Base-by-base conservation (phyloP, 2,797 vertebrate species). In the Acomys russatus region DNA sequence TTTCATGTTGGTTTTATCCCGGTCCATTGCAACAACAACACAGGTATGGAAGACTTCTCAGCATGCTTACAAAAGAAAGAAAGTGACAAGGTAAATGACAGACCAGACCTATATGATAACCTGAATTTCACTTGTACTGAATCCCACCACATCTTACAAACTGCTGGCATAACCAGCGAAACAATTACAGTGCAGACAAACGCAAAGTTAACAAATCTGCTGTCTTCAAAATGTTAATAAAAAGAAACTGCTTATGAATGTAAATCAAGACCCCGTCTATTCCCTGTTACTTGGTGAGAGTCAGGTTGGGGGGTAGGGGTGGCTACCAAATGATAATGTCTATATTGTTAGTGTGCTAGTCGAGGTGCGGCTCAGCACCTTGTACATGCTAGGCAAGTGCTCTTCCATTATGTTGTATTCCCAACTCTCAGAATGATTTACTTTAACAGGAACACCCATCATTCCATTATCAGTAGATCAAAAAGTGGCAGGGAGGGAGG, bases 1-100 rank as follows among this genome's bases (percentile, higher is more conserved):
- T 88, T 87, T 92, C 85, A 20, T 35, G 22, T 78, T 28, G 59
- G 30, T n/a, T 82, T 94, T 44, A 66, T 44, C 22, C 91, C 44
- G 64, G 33, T 51, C 56, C 56, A 22, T 92, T 78, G 33, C 25
- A 91, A 30, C 20, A 91, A 30, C 20, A 78, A 38, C 4, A 64
- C 1, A 3, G 17, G 3, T 20, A n/a, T 77, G 33, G 20, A 92
- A 84, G 91, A 85, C 3, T 66, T 85, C 7, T 35, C 8, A 8
- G 17, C 51, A 4, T 10, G 30, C 11, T 79, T 84, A 35, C 22
- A 28, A 90, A 28, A 92, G 2, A 87, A 92, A 25, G 10, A 83
- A 64, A 73, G 25, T 30, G 0, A 93, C 87, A 83, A 77, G 30
- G 4, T 38, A 92, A 73, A 35, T 79, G 92, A 44, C 2, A 38